Conservation (phyloP, 2,797 vertebrate genomes). For the Sitta carolinensis region DNA sequence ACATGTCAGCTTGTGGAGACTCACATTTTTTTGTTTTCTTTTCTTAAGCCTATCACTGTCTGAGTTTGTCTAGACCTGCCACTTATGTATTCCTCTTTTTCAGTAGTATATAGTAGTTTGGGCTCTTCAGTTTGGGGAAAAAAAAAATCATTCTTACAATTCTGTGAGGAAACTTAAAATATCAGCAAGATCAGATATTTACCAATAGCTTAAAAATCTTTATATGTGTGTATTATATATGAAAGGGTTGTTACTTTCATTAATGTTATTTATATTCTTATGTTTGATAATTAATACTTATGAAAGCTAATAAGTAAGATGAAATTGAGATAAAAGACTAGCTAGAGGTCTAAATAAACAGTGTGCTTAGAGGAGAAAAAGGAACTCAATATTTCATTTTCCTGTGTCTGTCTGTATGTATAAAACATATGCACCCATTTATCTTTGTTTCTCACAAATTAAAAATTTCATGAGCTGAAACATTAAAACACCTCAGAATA, state of each 20-base stretch:
- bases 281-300: not conserved
- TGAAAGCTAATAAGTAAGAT: not conserved
- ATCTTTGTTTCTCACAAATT: not conserved
- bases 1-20: not conserved
- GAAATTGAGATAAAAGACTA: not conserved
- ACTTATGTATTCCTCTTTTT: not conserved
- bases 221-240: not conserved
- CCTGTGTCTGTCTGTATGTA: fast-evolving
- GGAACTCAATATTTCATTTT: not conserved
- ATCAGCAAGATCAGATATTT: not conserved
- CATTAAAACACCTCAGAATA: not conserved
- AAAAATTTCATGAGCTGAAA: conserved; percentile 1
- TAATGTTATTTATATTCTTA: not conserved
- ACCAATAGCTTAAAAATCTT: not conserved
- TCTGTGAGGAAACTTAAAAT: not conserved
- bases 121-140: not conserved
- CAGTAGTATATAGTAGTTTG: not conserved
- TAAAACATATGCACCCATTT: not conserved
- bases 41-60: not conserved
- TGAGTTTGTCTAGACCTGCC: not conserved
- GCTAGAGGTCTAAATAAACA: not conserved
- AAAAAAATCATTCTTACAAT: not conserved
- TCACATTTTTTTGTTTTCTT: too few relatives aligned
- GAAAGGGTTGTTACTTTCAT: not conserved
- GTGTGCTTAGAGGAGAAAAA: not conserved